These are phyloP conservation scores for Nycticebus coucang DNA, from an alignment of 2,113 vertebrate species.

Conservation along the genomic window DNA sequence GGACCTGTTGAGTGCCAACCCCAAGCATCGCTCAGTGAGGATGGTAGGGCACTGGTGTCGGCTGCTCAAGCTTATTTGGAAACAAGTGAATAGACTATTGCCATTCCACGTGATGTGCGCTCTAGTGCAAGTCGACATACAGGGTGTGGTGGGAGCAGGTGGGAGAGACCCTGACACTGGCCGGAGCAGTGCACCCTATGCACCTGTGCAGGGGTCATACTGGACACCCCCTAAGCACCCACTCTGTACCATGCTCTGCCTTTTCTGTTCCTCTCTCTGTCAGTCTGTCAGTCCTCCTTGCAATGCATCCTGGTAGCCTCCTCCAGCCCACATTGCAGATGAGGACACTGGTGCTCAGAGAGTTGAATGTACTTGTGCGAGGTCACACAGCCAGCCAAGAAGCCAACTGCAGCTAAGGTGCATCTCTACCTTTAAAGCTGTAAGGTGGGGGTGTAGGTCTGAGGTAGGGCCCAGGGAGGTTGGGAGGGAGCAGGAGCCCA, in stretches of 20 bases:
- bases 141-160: background rate
- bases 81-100: too few relatives aligned
- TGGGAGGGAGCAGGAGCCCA: background rate
- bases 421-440: background rate
- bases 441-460: background rate
- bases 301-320: background rate
- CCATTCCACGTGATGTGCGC: background rate
- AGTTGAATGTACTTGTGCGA: background rate
- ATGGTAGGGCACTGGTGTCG: background rate
- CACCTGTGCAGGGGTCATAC: background rate
- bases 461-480: background rate
- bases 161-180: background rate
- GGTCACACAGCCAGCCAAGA: background rate
- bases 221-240: background rate
- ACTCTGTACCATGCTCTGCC: fast-evolving
- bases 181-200: background rate
- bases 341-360: background rate
- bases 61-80: background rate
- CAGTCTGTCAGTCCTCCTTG: too few relatives aligned
- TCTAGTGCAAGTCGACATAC: fast-evolving
- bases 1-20: background rate
- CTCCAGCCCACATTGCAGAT: background rate
- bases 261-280: background rate
- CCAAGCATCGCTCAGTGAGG: fast-evolving
- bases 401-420: background rate